Evolutionary conservation across 2,888 invertebrate species (phyloP), one percentile per base, ranked within the genome.

Genomic region (Phengaris arion): DNA sequence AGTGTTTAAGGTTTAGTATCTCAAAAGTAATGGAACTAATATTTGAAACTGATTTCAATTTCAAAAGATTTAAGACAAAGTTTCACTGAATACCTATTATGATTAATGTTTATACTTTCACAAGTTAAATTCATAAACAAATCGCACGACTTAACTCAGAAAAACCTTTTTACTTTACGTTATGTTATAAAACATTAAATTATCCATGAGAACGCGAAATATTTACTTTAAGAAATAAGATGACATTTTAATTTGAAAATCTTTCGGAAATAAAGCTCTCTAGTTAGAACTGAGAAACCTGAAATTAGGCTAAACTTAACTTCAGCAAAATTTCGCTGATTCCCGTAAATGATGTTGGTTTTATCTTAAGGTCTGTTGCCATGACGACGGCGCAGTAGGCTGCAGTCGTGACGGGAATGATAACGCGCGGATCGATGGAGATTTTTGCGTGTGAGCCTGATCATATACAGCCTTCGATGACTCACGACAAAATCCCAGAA

Each of bases 341-440:
- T 64, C 64, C 64, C 35, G 64, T 35, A 64, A 64, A 64, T 64
- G 35, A 64, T 64, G 64, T 64, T 35, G 64, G 45, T 48, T 69
- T 69, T 69, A 48, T 69, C 69, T 69, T 64, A 64, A 64, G 64
- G 77, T 72, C 74, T 76, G 92, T 92, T 87, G 85, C 84, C 86
- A 91, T 90, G 85, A 86, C 84, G 82, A 91, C 91, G 88, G 85
- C 89, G 89, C 91, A 87, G 87, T 88, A 88, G 90, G 89, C 90
- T 82, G 87, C 86, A 78, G 81, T 81, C 91, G 92, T 92, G 92
- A 89, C 87, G 86, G 82, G 92, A 92, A 92, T 92, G 85, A 85
- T 86, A 90, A 92, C 86, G 83, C 82, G 57, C 70, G 79, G 83
- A 83, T 81, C 83, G 87, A 92, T 92, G 91, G 88, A 86, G 90